Percentiles rank a stretch among this genome's conserved stretches.
phyloP scores from a whole-genome alignment of 2,888 invertebrate species.

The Ischnura elegans region DNA sequence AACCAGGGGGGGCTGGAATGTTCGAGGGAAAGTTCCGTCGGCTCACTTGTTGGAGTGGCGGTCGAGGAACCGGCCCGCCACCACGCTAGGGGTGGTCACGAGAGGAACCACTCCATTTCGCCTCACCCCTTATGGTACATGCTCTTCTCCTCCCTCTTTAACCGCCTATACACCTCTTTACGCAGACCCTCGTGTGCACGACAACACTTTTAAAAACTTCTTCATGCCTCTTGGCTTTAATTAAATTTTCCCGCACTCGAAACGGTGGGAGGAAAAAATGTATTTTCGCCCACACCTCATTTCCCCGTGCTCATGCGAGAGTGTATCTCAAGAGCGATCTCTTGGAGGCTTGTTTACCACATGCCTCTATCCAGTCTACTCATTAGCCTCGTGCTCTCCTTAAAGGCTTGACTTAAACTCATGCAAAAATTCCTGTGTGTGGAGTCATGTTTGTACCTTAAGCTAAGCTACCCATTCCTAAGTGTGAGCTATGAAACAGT shows the following conservation, averaged over 20 bases:
- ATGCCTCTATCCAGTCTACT: no score
- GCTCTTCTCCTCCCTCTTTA: neutral
- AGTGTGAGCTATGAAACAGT: no score
- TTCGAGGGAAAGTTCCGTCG: neutral
- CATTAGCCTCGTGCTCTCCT: no score
- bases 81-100: neutral
- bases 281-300: neutral
- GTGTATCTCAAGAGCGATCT: no score
- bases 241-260: neutral
- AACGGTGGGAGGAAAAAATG: neutral
- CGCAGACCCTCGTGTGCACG: neutral
- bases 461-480: no score
- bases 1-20: neutral
- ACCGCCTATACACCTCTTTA: conserved; percentile 1
- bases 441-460: no score
- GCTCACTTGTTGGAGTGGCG: neutral
- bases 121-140: neutral
- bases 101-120: neutral
- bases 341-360: no score
- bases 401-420: no score
- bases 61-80: neutral
- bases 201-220: neutral
- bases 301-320: neutral
- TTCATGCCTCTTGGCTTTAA: neutral
- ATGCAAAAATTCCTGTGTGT: no score